Base-by-base conservation (phyloP, 2,113 vertebrate species). In the Chaetodon auriga region DNA sequence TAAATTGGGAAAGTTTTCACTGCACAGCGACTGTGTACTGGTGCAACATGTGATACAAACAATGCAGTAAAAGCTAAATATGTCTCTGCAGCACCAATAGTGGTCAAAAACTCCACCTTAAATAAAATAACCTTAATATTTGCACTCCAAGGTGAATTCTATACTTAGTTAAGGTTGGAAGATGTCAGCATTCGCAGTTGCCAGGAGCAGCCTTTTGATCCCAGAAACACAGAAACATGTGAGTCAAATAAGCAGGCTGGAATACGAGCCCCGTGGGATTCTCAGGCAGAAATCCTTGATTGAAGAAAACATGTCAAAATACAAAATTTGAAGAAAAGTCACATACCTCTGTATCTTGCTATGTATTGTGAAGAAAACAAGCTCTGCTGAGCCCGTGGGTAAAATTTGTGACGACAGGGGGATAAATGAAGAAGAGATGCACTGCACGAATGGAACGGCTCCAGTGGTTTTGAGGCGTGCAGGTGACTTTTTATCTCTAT, bases 401-500 rank as follows among this genome's bases (percentile, higher is more conserved):
- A 36, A 68, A 38, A 66, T 66, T 25, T 81, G 19, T 65, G 61
- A 30, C 43, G 48, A 87, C 68, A 77, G 45, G 19, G 45, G 61
- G 49, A 64, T 64, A 63, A 88, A 86, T 69, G 75, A 81, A 62
- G 57, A 73, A 15, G 66, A 72, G 58, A 55, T 53, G 49, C 45
- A 25, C 8, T 21, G 43, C 43, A 57, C 46, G 68, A 81, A 86
- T 63, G 19, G 57, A 58, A 25, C 5, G 0, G 43, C 61, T 84
- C 74, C 84, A 70, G n/a, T 41, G 72, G 60, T 48, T 85, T 51
- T 68, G 64, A 76, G 46, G 79, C 35, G 75, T 65, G 57, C 63
- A 76, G 68, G 71, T 68, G 70, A 84, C 60, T 75, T 63, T 35
- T 41, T 82, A 77, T 78, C 25, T 64, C 60, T 18, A 80, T 84